Conservation (phyloP, 37 sponge, comb jelly and placozoan genomes). For the Petrosia ficiformis region DNA sequence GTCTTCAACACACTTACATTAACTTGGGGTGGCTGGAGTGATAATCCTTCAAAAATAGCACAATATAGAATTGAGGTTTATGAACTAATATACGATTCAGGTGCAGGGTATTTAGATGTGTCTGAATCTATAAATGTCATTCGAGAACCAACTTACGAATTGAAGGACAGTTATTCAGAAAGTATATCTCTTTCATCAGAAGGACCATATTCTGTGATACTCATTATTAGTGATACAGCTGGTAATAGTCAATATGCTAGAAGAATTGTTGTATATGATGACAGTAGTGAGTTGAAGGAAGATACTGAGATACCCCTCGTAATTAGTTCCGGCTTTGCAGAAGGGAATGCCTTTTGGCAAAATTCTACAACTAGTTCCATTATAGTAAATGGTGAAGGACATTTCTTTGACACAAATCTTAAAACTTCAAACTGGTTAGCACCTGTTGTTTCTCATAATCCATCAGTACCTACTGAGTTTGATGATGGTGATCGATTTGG, state of each 20-base stretch:
- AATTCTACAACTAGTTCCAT: slow-evolving; percentile 41
- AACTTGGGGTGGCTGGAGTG: slow-evolving; percentile 76
- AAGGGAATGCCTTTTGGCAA: slow-evolving; percentile 52
- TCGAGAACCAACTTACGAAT: not conserved
- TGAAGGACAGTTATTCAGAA: slow-evolving; percentile 7
- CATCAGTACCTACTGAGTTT: not conserved
- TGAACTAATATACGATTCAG: slow-evolving; percentile 15
- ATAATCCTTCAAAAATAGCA: slow-evolving; percentile 44
- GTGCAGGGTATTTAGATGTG: not conserved
- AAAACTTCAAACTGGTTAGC: slow-evolving; percentile 48
- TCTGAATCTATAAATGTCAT: not conserved
- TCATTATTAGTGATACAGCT: slow-evolving; percentile 42
- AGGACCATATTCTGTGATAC: slow-evolving; percentile 63
- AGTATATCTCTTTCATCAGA: slow-evolving; percentile 12
- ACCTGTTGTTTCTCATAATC: slow-evolving; percentile 44
- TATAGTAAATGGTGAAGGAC: slow-evolving; percentile 48
- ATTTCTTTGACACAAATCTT: slow-evolving; percentile 77
- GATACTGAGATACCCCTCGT: slow-evolving; percentile 36
- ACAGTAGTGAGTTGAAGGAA: slow-evolving; percentile 31
- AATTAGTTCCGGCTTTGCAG: slow-evolving; percentile 45
- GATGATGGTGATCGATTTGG: slow-evolving; percentile 69
- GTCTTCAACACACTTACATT: slow-evolving; percentile 10
- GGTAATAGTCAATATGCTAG: slow-evolving; percentile 58
- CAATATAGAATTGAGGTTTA: slow-evolving; percentile 41
- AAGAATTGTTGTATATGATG: slow-evolving; percentile 54